Evolutionary conservation across 1,140 invertebrate genomes (phyloP), one percentile per base, ranked within the genome.

Genomic region (Acromyrmex charruanus): DNA sequence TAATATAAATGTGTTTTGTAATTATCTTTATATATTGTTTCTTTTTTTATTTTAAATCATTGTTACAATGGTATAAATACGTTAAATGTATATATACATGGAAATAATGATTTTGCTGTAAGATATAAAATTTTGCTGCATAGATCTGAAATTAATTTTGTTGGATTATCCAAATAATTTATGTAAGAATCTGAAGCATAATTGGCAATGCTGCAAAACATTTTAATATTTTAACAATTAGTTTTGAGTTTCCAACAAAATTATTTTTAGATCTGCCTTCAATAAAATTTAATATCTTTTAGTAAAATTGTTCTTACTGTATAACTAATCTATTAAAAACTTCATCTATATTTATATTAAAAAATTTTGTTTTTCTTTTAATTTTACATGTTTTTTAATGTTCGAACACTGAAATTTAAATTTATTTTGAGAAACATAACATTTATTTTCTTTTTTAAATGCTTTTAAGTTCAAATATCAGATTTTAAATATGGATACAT

Each of bases 331-430:
- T 58, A 58, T 10, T 58, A 21, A 21, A n/a, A 58, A n/a, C 28
- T 66, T 66, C 2, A 66, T 35, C 5, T 25, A 63, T 39, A 35
- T 35, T 39, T 35, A 66, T 65, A 66, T 2, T 35, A 14, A 35
- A n/a, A 39, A 39, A 1, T 21, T 71, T 72, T 53, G 10, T 53
- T 71, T 71, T 18, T 3, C 0, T 16, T 53, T 31, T 3, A n/a
- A 71, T 71, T 69, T 51, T 28, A 71, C 31, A 31, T 66, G 12
- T 51, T 69, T 28, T 71, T 39, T 1, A 39, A 66, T 66, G 5
- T 66, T 35, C 10, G 35, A 21, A 35, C 4, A 39, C 3, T 66
- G 9, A 66, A 65, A 35, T 65, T 31, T 18, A 18, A 65, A 16
- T 31, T 65, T 65, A 7, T 65, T 3, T 31, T 65, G 21, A 63